Base-by-base conservation (phyloP, 2,797 vertebrate genomes). In the Mormyrops attenuatus region DNA sequence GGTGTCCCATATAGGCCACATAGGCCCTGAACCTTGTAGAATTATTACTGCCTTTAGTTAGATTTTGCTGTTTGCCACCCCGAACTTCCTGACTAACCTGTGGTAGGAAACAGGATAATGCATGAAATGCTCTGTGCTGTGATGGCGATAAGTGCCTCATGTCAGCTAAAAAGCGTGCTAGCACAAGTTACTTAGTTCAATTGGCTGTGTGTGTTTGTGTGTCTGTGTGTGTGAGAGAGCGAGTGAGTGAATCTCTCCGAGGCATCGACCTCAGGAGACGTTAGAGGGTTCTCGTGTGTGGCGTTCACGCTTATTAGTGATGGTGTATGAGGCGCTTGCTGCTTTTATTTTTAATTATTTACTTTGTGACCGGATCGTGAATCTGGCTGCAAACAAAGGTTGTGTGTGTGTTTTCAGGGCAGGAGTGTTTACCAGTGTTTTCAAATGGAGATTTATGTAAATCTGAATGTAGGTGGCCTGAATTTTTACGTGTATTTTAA, bases 391-490 rank as follows among this genome's bases (percentile, higher is more conserved):
- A 50, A 8, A 13, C 20, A 47, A 87, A 87, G 52, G 86, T 87
- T 87, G 5, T 57, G 52, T 60, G 52, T 60, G 86, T 38, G 52
- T 57, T 57, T 87, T 41, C 52, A 87, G 44, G 49, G 26, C 85
- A 34, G 47, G 20, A 47, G 50, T 73, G 47, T 41, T 41, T 38
- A 38, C 44, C 60, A 47, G 88, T 88, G 57, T 69, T 73, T 73
- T 69, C 44, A 47, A 55, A 88, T 66, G 57, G 41, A 66, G 41
- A 44, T 88, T 60, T 66, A 52, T 87, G 85, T 38, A 87, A 87
- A 87, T 57, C 15, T 17, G 26, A 34, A 57, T 57, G 50, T 57
- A 55, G 30, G 52, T 57, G 52, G 26, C 85, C 50, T 87, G 85
- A 55, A 87, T 87, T 87, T 87, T 34, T 20, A 20, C 11, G 5